Base-by-base conservation (phyloP, 1,140 invertebrate genomes). In the Pemphigus obesinymphae region DNA sequence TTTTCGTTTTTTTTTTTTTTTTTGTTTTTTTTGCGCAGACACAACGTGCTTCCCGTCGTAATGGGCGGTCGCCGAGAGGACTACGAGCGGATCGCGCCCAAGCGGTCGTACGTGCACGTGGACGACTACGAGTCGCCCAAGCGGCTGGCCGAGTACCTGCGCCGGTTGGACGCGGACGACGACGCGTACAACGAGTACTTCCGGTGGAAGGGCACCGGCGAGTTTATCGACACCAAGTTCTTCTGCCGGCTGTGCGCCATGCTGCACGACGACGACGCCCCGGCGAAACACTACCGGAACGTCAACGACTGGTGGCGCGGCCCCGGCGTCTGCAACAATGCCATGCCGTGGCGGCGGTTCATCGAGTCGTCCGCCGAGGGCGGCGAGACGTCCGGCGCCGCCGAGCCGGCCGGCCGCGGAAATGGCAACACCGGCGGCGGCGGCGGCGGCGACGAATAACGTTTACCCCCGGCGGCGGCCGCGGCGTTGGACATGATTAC, bases 161-260 rank as follows among this genome's bases (percentile, higher is more conserved):
- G 92, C 73, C 89, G 91, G 48, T 88, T 98, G 23, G 96, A 97
- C 85, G 89, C 91, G 72, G 93, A 98, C 86, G 94, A 97, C 85
- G 91, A 92, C 20, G 88, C 95, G 0, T 98, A 97, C 87, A 97
- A 97, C 87, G 93, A 94, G 20, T 97, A 97, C 86, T 97, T 97
- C 87, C 91, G 92, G 83, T 94, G 92, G 91, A 94, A 95, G 88
- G 94, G 94, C 40, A 96, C 94, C 0, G 96, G 96, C 1, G 94
- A 97, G 86, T 96, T 97, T 85, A 94, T 97, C 84, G 97, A 97
- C 87, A 97, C 95, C 23, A 95, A 93, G 85, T 98, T 97, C 87
- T 98, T 96, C 92, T 99, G 97, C 86, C 91, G 97, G 2, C 89
- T 99, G 23, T 99, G 97, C 87, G 92, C 96, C 6, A 92, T 96